Base-by-base conservation (phyloP, 2,888 invertebrate genomes). In the Stictocephala bisonia region DNA sequence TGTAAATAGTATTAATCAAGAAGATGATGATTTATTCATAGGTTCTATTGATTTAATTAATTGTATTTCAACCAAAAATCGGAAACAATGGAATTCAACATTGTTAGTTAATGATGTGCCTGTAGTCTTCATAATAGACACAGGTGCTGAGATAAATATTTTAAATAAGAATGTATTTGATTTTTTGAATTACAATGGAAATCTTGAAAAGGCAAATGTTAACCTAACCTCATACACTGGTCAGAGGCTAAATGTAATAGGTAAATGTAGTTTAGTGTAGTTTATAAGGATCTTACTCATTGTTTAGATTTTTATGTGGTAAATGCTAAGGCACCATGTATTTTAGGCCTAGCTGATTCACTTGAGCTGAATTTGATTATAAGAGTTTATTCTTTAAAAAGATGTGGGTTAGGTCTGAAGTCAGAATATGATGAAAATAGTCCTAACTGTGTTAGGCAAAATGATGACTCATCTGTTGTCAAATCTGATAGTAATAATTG, bases 71-170 rank as follows among this genome's bases (percentile, higher is more conserved):
- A 29, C 9, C 26, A 56, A 56, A 56, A 56, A 31, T 56, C 18
- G 31, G n/a, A 13, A n/a, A 9, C 29, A 66, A 20, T 60, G 11
- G 68, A 69, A 51, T 76, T 51, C 58, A 68, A 48, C 40, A 6
- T 60, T 51, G 1, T 50, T 20, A 7, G 60, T 73, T 29, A 29
- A 44, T 22, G 44, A 27, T 58, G 24, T 20, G 9, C 26, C 24
- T 24, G 26, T 70, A 18, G 41, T 31, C 18, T 73, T 73, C 50
- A 70, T 70, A 31, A 18, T 73, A 15, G 70, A 73, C 18, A 50
- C 70, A n/a, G 71, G 74, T 35, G 58, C 60, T n/a, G 64, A 66
- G 26, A 27, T 64, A n/a, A 20, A 71, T 27, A 74, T 74, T 40
- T 56, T 74, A 22, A 64, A 71, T 18, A 41, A 53, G 48, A 71